Base-by-base conservation (phyloP, 2,888 invertebrate genomes). In the Synanthedon tipuliformis region DNA sequence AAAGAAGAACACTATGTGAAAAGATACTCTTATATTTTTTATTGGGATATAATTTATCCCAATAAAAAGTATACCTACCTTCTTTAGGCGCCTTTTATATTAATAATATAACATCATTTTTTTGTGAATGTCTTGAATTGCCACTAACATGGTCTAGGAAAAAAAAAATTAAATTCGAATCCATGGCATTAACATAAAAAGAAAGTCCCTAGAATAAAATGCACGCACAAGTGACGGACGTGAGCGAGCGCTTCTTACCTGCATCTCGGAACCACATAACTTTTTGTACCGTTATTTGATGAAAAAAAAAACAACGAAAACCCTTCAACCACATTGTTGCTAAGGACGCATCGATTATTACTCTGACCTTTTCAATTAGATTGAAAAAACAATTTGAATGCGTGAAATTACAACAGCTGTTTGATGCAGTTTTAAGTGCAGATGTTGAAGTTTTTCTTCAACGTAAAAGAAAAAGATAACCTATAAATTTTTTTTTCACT, bases 391-490 rank as follows among this genome's bases (percentile, higher is more conserved):
- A 50, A 61, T 54, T 56, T 56, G 60, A 66, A 63, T 58, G 67
- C 72, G 68, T 78, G 71, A 74, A 77, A 75, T 73, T 59, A 65
- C 57, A 63, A 65, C 79, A 78, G 71, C 69, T 80, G 80, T 53
- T 54, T 55, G 65, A 71, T 67, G 55, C 57, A 48, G 53, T 40
- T 53, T 53, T 55, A 53, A 60, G 56, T 48, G 49, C 51, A 50
- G 34, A 27, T 40, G 50, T 53, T 53, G 53, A 51, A 11, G 41
- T 41, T 52, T 40, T 50, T 54, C 40, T 51, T 50, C 51, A 27
- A 63, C 53, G 53, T 52, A 18, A 48, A 5, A 23, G 41, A 51
- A 10, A 34, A 34, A 34, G 10, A 34, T 34, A 2, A 10, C n/a
- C n/a, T n/a, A 5, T 23, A 5, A 23, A 23, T 23, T 1, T 23